These are phyloP conservation scores for Rhadina sibilatrix DNA, from an alignment of 2,113 vertebrate genomes.

Conservation along the genomic window DNA sequence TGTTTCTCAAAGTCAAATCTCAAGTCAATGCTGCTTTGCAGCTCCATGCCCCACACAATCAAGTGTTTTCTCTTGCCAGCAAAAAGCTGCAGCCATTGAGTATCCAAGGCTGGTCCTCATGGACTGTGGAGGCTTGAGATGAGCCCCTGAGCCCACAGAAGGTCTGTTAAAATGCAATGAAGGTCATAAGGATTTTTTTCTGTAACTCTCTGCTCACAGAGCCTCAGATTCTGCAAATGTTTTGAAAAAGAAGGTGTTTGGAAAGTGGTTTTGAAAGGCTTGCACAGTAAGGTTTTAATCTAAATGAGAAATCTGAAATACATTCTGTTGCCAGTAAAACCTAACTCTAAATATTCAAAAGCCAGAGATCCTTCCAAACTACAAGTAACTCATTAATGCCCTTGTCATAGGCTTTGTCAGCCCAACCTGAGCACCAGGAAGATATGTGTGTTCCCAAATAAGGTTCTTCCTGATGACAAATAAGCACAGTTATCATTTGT, in stretches of 20 bases:
- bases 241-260: not conserved
- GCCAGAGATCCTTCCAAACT: not conserved
- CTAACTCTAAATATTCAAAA: not conserved
- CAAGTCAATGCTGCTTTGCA: not conserved
- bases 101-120: fast-evolving
- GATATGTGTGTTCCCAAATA: not conserved
- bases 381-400: not conserved
- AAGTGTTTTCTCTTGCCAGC: not conserved
- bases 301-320: not conserved
- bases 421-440: not conserved
- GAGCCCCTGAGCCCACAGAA: not conserved
- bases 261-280: not conserved
- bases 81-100: not conserved
- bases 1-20: not conserved
- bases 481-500: not conserved
- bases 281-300: not conserved
- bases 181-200: not conserved
- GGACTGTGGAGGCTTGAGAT: not conserved
- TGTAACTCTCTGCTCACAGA: not conserved
- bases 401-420: not conserved
- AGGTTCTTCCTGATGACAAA: not conserved
- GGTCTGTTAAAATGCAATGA: not conserved
- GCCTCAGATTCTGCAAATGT: not conserved
- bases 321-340: not conserved
- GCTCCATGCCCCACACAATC: fast-evolving